phyloP scores from a whole-genome alignment of 2,113 vertebrate genomes.

The Ptychochromis oligacanthus region DNA sequence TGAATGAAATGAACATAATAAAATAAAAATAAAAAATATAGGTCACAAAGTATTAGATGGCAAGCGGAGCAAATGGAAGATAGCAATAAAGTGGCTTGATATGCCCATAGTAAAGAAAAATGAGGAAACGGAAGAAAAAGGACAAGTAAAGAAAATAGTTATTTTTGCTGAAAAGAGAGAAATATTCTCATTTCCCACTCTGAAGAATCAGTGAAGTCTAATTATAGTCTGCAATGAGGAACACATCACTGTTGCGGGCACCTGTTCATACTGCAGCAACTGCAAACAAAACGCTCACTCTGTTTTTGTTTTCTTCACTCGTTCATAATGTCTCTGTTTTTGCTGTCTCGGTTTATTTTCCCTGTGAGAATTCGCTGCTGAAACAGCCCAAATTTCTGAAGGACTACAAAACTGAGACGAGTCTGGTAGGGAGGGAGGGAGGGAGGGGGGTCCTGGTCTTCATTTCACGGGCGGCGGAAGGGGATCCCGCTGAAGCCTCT shows the following conservation, averaged over 20 bases:
- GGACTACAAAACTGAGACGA: neutral
- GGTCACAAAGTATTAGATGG: too few relatives aligned
- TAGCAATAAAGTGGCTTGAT: neutral
- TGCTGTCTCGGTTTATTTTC: neutral
- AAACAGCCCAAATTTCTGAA: neutral
- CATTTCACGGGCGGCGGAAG: neutral
- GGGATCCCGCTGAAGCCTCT: slow-evolving; percentile 17
- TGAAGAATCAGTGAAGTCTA: too few relatives aligned
- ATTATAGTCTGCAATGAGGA: neutral
- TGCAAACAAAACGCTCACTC: neutral
- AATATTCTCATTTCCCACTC: too few relatives aligned
- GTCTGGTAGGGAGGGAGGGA: neutral
- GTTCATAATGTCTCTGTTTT: neutral
- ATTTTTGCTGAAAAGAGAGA: too few relatives aligned
- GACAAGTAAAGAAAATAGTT: too few relatives aligned
- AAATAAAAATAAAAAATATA: too few relatives aligned
- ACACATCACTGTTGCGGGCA: neutral
- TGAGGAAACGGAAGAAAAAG: neutral
- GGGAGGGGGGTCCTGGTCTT: slow-evolving; percentile 3
- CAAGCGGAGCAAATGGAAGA: too few relatives aligned
- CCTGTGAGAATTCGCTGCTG: neutral
- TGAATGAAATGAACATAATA: too few relatives aligned
- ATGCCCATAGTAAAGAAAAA: neutral
- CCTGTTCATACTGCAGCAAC: neutral
- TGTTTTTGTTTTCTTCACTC: neutral